Evolutionary conservation across 2,888 invertebrate genomes (phyloP).

Genomic region (Arenicola marina): DNA sequence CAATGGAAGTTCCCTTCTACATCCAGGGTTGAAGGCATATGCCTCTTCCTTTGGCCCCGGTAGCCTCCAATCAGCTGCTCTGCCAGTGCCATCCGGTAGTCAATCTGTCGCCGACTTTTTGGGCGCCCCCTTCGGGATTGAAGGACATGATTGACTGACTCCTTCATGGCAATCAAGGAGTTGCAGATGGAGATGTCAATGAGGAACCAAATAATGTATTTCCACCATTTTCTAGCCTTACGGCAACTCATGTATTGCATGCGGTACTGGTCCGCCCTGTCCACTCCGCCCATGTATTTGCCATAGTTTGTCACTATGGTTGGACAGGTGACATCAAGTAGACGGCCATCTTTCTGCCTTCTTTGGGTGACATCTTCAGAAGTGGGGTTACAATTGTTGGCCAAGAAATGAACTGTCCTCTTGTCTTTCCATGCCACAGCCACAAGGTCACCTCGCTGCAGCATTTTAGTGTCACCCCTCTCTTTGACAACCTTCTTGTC

Average conservation of each 20-base stretch:
- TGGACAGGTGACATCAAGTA: not conserved
- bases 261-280: not conserved
- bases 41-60: not conserved
- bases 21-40: not conserved
- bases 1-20: not conserved
- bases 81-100: not conserved
- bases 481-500: not conserved
- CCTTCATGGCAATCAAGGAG: not conserved
- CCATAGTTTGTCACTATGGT: not conserved
- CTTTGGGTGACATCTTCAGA: not conserved
- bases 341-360: not conserved
- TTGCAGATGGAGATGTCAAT: not conserved
- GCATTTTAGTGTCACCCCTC: not conserved
- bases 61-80: not conserved
- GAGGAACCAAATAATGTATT: not conserved
- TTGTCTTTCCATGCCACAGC: not conserved
- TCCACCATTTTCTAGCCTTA: not conserved
- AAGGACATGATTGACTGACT: not conserved
- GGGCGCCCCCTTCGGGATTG: not conserved
- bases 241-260: not conserved
- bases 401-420: not conserved
- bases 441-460: not conserved
- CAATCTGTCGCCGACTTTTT: not conserved
- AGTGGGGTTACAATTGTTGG: not conserved
- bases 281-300: slow-evolving; percentile 6